Evolutionary conservation across 2,113 vertebrate species (phyloP), one percentile per base, ranked within the genome.

Genomic region (Gasterosteus aculeatus): DNA sequence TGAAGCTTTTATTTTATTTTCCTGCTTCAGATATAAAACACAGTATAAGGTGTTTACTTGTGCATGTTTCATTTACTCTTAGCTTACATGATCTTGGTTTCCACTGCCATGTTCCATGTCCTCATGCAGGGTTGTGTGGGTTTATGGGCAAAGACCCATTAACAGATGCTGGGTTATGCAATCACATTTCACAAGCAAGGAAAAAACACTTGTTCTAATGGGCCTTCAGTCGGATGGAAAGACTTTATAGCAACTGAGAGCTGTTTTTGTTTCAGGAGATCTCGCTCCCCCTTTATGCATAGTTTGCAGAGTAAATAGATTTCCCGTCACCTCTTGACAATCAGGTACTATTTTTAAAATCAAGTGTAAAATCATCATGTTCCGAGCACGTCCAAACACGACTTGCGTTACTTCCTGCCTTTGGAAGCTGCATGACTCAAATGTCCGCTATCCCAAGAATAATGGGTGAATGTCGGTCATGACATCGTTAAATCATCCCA

Each of bases 31-130:
- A 66, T 60, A 29, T 46, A 56, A 62, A n/a, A 33, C 46, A 10
- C 38, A 62, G 60, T 63, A 44, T 64, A 22, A 42, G 5, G 3
- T 38, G 19, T 58, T 57, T 11, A 10, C 53, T 65, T 46, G 69
- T 60, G 12, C 51, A 15, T 19, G 57, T 56, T 2, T 31, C 41
- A 51, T 42, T 67, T 44, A 61, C 47, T 4, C 29, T 51, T 10
- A 53, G 42, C 41, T 74, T 11, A 33, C 16, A 35, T 65, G 22
- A 22, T 53, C 26, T 65, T 64, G 19, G 33, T 76, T 51, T 38
- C 44, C 38, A 10, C 46, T 29, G 73, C 39, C 73, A 41, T 41
- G 11, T 62, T 62, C 66, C 33, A 35, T 44, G 53, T 71, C 66
- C 69, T 70, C 15, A 15, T 7, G 41, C 49, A 68, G 63, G 56